Percentiles rank a stretch among this genome's conserved stretches.
phyloP scores from a whole-genome alignment of 2,113 vertebrate genomes.

The Trogon surrucura region DNA sequence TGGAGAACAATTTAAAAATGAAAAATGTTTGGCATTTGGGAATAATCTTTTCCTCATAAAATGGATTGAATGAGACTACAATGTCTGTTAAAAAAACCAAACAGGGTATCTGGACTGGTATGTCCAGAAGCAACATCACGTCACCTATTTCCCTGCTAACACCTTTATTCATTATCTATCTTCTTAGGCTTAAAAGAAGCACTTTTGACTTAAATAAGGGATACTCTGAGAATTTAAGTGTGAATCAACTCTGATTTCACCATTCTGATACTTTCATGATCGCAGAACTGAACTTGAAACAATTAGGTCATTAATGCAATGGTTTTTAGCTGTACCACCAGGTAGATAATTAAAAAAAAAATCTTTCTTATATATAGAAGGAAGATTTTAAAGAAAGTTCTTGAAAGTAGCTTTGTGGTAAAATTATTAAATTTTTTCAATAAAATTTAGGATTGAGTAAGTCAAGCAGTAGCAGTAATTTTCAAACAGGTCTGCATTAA shows the following conservation, averaged over 20 bases:
- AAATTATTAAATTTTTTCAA: background rate
- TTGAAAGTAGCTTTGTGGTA: background rate
- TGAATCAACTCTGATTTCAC: background rate
- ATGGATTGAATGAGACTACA: background rate
- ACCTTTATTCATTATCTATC: background rate
- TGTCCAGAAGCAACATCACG: background rate
- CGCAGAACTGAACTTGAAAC: background rate
- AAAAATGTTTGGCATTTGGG: background rate
- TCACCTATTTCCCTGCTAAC: background rate
- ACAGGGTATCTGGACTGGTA: background rate
- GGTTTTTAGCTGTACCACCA: background rate
- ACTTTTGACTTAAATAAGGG: background rate
- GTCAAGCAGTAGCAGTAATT: background rate
- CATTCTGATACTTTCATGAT: background rate
- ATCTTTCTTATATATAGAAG: background rate
- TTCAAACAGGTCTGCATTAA: background rate
- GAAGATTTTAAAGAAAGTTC: background rate
- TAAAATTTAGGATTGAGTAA: background rate
- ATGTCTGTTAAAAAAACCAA: background rate
- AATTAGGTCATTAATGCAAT: background rate
- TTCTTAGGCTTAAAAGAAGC: background rate
- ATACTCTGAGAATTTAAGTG: background rate
- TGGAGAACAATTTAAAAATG: background rate
- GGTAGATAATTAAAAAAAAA: background rate
- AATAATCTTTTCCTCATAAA: background rate